Conservation (phyloP, 1,140 invertebrate species). For the Drosophila trapezifrons region DNA sequence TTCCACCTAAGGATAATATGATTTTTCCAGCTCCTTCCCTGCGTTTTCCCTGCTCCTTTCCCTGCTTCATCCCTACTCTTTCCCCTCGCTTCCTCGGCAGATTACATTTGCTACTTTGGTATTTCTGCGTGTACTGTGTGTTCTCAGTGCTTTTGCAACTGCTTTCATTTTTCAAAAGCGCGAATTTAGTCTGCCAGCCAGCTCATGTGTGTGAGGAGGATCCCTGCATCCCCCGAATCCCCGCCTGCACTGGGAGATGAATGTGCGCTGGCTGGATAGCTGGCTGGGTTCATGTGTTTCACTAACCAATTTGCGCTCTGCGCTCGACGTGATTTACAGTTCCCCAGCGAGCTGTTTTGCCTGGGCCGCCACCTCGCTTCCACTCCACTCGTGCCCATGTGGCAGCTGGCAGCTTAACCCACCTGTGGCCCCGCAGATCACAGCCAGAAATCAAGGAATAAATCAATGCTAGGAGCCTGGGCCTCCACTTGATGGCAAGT, state of each 20-base stretch:
- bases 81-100: constrained; percentile 26
- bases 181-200: constrained; percentile 51
- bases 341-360: constrained; percentile 72
- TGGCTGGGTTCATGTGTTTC: constrained; percentile 61
- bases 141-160: constrained; percentile 32
- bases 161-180: constrained; percentile 69
- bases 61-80: too few species aligned
- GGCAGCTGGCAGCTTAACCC: constrained; percentile 30
- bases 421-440: constrained; percentile 20
- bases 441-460: not conserved
- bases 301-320: constrained; percentile 78
- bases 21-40: constrained; percentile 27
- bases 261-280: constrained; percentile 22
- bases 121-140: constrained; percentile 39
- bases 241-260: constrained; percentile 9
- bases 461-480: constrained; percentile 4
- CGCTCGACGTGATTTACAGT: constrained; percentile 78
- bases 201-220: constrained; percentile 30
- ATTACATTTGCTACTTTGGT: constrained; percentile 62
- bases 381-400: constrained; percentile 4
- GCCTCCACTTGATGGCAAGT: not conserved
- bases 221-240: not conserved
- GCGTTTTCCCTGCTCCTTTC: constrained; percentile 9
- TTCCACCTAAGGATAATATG: constrained; percentile 48
- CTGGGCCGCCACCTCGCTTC: constrained; percentile 10